Evolutionary conservation across 2,888 invertebrate species (phyloP).

Genomic region (Nyleta sp.): DNA sequence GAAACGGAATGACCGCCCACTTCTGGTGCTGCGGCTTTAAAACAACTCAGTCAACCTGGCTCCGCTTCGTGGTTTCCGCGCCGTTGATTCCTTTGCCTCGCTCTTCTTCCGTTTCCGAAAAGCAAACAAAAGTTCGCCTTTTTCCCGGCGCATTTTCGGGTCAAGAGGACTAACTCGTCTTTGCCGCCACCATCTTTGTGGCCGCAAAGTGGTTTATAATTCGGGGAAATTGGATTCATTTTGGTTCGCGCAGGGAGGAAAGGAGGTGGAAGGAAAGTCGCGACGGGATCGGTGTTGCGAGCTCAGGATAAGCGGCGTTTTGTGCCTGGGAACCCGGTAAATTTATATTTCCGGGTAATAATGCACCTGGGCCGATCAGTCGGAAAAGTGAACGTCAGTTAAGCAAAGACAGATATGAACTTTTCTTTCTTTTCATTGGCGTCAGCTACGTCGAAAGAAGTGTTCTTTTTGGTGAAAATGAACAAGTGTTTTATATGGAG

Average conservation of each 20-base stretch:
- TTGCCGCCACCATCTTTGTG: slow-evolving; percentile 11
- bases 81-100: slow-evolving; percentile 26
- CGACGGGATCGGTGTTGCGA: too few species aligned
- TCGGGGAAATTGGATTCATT: slow-evolving; percentile 19
- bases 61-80: slow-evolving; percentile 37
- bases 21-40: slow-evolving; percentile 52
- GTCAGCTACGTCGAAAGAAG: too few species aligned
- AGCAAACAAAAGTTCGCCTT: slow-evolving; percentile 25
- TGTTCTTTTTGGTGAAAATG: too few species aligned
- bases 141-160: slow-evolving; percentile 13
- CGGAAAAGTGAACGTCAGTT: too few species aligned
- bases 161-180: slow-evolving; percentile 16
- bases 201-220: slow-evolving; percentile 19
- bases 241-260: neutral
- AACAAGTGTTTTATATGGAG: too few species aligned
- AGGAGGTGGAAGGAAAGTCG: too few species aligned
- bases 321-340: too few species aligned
- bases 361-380: too few species aligned
- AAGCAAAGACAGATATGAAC: too few species aligned
- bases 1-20: slow-evolving; percentile 37
- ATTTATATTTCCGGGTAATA: too few species aligned
- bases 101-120: slow-evolving; percentile 19
- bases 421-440: too few species aligned
- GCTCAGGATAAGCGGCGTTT: too few species aligned
- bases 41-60: slow-evolving; percentile 50